Percentiles rank a stretch among this genome's conserved stretches.
phyloP scores from a whole-genome alignment of 2,888 invertebrate genomes.

The Gisinianus flammeolus region DNA sequence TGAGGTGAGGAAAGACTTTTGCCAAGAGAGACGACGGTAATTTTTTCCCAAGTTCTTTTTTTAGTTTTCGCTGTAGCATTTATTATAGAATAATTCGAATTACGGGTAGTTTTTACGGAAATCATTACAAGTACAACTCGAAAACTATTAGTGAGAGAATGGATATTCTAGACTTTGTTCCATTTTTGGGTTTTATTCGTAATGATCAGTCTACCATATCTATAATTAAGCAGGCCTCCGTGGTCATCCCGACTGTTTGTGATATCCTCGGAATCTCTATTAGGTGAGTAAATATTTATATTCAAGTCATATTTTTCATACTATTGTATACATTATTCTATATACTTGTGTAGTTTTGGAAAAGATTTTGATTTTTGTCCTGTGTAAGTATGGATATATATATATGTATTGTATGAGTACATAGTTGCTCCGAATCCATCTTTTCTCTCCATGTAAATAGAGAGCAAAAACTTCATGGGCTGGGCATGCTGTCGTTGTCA shows the following conservation, averaged over 20 bases:
- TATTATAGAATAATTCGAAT: no score
- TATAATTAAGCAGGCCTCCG: slow-evolving; percentile 52
- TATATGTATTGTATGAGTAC: background rate
- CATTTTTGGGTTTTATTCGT: slow-evolving; percentile 52
- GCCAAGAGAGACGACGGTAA: no score
- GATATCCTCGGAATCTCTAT: slow-evolving; percentile 57
- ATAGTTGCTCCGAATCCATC: no score
- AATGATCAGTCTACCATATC: slow-evolving; percentile 51
- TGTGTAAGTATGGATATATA: background rate
- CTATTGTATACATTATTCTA: no score
- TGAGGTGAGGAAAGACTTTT: no score
- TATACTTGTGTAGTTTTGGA: no score
- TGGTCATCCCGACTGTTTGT: slow-evolving; percentile 53
- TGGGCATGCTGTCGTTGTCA: background rate
- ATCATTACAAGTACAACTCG: no score
- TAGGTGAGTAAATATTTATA: slow-evolving; percentile 41
- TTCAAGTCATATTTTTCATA: background rate
- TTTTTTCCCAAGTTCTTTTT: no score
- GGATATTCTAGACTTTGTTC: slow-evolving; percentile 52
- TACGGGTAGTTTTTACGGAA: no score
- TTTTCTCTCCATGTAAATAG: no score
- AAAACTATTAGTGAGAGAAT: slow-evolving; percentile 37
- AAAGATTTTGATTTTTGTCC: background rate
- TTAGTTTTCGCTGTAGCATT: no score
- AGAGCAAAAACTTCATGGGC: no score